Evolutionary conservation across 2,888 invertebrate species (phyloP).

Genomic region (Adela reaumurella): DNA sequence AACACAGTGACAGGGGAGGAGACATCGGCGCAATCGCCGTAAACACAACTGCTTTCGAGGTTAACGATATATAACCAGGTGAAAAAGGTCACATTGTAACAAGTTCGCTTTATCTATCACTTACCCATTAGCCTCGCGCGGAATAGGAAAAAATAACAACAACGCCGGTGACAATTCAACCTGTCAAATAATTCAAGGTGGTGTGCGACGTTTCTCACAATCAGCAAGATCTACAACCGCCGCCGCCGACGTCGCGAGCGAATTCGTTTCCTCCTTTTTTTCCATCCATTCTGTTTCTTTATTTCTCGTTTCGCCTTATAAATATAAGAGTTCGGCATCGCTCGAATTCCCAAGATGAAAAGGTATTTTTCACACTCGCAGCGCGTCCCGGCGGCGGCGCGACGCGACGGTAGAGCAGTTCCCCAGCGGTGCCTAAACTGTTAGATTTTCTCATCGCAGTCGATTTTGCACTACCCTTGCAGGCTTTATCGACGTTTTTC

Average conservation of each 20-base stretch:
- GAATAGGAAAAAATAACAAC: slow-evolving; percentile 30
- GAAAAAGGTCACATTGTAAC: too few species aligned
- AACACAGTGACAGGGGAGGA: too few species aligned
- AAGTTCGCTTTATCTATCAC: slow-evolving; percentile 25
- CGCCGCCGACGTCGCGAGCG: neutral
- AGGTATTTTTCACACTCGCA: slow-evolving; percentile 37
- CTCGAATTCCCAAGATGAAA: slow-evolving; percentile 50
- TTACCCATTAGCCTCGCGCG: slow-evolving; percentile 24
- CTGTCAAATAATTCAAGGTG: slow-evolving; percentile 50
- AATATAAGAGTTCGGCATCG: slow-evolving; percentile 47
- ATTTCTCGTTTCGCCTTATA: slow-evolving; percentile 44
- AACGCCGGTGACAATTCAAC: slow-evolving; percentile 39
- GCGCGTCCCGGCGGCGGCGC: slow-evolving; percentile 23
- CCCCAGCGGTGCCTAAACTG: slow-evolving; percentile 20
- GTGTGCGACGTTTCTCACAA: slow-evolving; percentile 42
- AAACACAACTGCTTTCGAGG: too few species aligned
- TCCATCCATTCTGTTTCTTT: slow-evolving; percentile 44
- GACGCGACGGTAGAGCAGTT: slow-evolving; percentile 12
- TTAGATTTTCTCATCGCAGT: slow-evolving; percentile 11
- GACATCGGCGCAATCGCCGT: too few species aligned
- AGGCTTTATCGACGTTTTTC: slow-evolving; percentile 15
- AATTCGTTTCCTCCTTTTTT: slow-evolving; percentile 17
- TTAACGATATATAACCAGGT: too few species aligned
- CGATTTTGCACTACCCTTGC: slow-evolving; percentile 25
- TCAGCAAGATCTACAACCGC: slow-evolving; percentile 40